Base-by-base conservation (phyloP, 2,113 vertebrate species). In the Suricata suricatta region DNA sequence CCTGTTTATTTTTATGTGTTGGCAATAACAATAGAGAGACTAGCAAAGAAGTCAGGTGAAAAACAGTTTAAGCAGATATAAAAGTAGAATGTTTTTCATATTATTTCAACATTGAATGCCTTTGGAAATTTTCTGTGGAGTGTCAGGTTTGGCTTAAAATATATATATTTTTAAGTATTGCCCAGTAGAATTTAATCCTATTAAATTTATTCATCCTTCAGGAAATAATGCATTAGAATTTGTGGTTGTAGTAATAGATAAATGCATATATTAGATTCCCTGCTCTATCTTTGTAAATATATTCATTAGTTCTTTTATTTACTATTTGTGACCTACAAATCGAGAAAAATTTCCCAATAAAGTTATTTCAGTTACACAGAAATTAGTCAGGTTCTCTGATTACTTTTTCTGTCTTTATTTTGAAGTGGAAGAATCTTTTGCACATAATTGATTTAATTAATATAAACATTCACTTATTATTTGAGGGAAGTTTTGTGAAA, bases 1-100 rank as follows among this genome's bases (percentile, higher is more conserved):
- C 9, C 23, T 97, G 44, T 97, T 38, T 97, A 96, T n/a, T 54
- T 96, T 50, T 47, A 85, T 90, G 2, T 35, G 21, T 96, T 85
- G 38, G 12, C 88, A 72, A 52, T 91, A 96, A 95, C 3, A 92
- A 89, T 50, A 68, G 3, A 57, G 31, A 84, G 5, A 77, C 29
- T 16, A 90, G 3, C 13, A 96, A 96, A 83, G 25, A 93, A 66
- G 1, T 88, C 0, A 95, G 77, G 17, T 68, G 5, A 16, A 54
- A 81, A 74, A 17, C 4, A 72, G 50, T 81, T 89, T 96, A 92
- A 88, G 19, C 12, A 85, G 64, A 60, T 77, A 71, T 2, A 52
- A 68, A 95, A 93, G 69, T 63, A 94, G 10, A 66, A 82, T 77
- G 7, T 23, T 90, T 95, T 91, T 88, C 3, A 41, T 72, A 38